Evolutionary conservation across 2,888 invertebrate genomes (phyloP).

Genomic region (Vandiemenella viatica): DNA sequence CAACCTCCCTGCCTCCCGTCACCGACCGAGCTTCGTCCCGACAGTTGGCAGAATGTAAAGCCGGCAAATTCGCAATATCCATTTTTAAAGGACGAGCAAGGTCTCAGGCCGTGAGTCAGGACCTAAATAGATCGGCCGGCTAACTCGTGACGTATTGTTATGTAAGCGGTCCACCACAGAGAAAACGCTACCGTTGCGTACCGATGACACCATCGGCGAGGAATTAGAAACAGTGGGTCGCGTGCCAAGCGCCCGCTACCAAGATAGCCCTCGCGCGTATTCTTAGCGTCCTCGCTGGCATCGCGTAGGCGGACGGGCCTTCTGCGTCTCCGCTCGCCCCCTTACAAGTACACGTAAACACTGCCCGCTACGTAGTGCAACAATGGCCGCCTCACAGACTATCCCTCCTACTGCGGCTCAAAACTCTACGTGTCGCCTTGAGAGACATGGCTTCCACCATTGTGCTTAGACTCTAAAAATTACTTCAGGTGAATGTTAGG

Average conservation of each 20-base stretch:
- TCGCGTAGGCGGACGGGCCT: too few relatives aligned
- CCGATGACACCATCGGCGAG: conserved; percentile 9
- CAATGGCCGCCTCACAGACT: neutral
- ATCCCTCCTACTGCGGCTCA: too few relatives aligned
- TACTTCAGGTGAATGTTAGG: too few relatives aligned
- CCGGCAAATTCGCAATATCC: neutral
- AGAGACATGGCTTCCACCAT: too few relatives aligned
- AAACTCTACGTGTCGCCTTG: too few relatives aligned
- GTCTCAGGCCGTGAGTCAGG: conserved; percentile 5
- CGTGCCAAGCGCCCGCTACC: too few relatives aligned
- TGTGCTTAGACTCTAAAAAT: too few relatives aligned
- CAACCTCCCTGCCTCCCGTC: neutral
- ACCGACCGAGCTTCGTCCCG: neutral
- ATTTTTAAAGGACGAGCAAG: neutral
- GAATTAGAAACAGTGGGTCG: conserved; percentile 8
- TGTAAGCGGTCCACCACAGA: conserved; percentile 8
- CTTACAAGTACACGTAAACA: neutral
- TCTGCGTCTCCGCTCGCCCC: neutral
- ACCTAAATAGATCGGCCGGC: conserved; percentile 7
- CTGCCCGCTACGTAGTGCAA: neutral
- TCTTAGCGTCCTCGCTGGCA: too few relatives aligned
- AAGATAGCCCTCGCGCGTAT: too few relatives aligned
- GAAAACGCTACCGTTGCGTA: neutral
- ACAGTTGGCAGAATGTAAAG: too few relatives aligned
- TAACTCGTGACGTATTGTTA: conserved; percentile 12